phyloP scores from a whole-genome alignment of 2,888 invertebrate species.

The Leptopterna dolabrata region DNA sequence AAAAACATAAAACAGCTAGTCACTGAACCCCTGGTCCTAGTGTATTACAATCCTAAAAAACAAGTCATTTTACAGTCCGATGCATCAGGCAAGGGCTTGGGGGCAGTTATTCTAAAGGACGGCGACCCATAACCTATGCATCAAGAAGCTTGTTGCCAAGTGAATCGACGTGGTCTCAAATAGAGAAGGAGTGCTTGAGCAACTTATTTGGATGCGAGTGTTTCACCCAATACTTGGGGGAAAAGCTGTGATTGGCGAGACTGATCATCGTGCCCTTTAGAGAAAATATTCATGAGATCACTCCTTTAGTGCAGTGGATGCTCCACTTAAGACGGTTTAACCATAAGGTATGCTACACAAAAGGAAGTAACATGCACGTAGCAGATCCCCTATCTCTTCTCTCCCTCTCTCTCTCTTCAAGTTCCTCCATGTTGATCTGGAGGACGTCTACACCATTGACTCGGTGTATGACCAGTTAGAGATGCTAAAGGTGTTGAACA shows the following conservation, averaged over 20 bases:
- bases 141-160: background rate
- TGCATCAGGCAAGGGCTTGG: conserved; percentile 46
- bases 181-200: background rate
- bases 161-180: background rate
- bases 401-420: too few species aligned
- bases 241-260: background rate
- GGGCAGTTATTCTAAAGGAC: background rate
- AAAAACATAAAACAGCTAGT: conserved; percentile 57
- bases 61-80: conserved; percentile 62
- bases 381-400: too few species aligned
- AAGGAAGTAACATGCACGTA: too few species aligned
- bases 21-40: conserved; percentile 58
- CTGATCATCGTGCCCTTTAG: too few species aligned
- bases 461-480: too few species aligned
- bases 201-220: background rate
- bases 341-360: too few species aligned
- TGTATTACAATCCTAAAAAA: conserved; percentile 63
- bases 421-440: too few species aligned
- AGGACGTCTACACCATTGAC: too few species aligned
- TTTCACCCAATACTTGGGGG: background rate
- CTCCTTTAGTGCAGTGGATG: too few species aligned
- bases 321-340: too few species aligned
- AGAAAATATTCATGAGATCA: too few species aligned
- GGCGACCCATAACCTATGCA: conserved; percentile 9
- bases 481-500: too few species aligned